A percentile compares a stretch with the other conserved stretches of the same genome.
phyloP scores from a whole-genome alignment of 2,888 invertebrate species.

The Nasonia oneida region DNA sequence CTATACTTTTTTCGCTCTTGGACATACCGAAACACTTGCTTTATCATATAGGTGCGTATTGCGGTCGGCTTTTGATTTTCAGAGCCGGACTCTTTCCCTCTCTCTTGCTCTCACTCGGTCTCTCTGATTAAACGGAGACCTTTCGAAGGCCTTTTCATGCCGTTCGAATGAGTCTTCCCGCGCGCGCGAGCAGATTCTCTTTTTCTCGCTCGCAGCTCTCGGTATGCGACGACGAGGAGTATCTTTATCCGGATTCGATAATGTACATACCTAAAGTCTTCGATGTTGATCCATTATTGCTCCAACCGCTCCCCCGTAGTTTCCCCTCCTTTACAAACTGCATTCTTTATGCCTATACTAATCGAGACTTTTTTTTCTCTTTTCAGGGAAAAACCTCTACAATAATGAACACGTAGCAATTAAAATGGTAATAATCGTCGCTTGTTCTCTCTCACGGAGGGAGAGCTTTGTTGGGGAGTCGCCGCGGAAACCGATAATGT shows the following conservation, averaged over 20 bases:
- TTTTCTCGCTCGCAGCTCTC: not conserved
- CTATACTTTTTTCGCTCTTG: no score
- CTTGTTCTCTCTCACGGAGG: not conserved
- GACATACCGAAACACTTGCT: not conserved
- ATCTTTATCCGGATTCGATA: conserved; percentile 38
- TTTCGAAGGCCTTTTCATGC: conserved; percentile 46
- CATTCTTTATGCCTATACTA: not conserved
- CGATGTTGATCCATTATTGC: conserved; percentile 38
- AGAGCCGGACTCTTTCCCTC: not conserved
- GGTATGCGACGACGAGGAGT: conserved; percentile 6
- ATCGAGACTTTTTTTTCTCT: conserved; percentile 69
- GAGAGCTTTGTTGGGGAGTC: not conserved
- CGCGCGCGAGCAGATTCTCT: not conserved
- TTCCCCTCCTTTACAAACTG: not conserved
- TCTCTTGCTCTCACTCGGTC: not conserved
- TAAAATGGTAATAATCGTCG: conserved; percentile 88
- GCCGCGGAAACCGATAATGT: conserved; percentile 16
- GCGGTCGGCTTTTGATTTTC: not conserved
- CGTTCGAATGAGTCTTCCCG: conserved; percentile 46
- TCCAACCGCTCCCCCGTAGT: not conserved
- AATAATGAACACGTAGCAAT: conserved; percentile 99
- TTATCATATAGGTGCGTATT: not conserved
- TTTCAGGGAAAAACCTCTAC: conserved; percentile 98
- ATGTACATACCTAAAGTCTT: conserved; percentile 20
- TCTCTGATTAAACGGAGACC: conserved; percentile 39